Evolutionary conservation across 2,113 vertebrate genomes (phyloP), one percentile per base, ranked within the genome.

Genomic region (Etheostoma cragini): DNA sequence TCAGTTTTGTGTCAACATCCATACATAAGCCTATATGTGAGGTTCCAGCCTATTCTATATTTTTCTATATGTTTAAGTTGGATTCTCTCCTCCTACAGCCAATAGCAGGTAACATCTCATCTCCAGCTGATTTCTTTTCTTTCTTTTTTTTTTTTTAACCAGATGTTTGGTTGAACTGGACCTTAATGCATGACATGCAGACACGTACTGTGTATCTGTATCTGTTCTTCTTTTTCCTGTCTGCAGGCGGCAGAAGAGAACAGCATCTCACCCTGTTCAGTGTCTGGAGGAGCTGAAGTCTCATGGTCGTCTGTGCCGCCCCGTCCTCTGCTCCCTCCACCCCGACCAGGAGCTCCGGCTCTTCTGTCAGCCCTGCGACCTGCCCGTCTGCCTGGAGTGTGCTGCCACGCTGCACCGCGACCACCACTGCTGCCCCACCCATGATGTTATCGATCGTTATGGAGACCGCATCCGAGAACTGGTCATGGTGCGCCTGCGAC

Each of bases 231-330:
- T 63, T 10, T 42, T 42, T 11, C 1, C 22, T 49, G 26, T 70
- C 38, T n/a, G 15, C 85, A 99, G 97, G 93, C 95, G 97, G 46
- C 97, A 98, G 95, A 98, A 96, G 91, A 95, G 97, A 54, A 98
- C 96, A 0, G 89, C 95, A 0, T 94, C 92, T 49, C 97, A 97
- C 65, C 77, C 89, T 0, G 63, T 98, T 66, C 92, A 89, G 21
- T 87, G 91, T 26, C 82, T 98, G 30, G 92, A 94, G 85, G 96
- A 95, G 64, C 82, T 95, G 75, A 96, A 94, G 84, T 89, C 93
- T 5, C 87, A 90, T 46, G 96, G 93, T 42, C 93, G 82, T 1
- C 68, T 96, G 0, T 79, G 91, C 64, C 96, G 96, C 10, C 94
- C 95, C 22, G 90, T 97, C 26, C 91, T 95, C 79, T 99, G 98